A percentile compares a stretch with the other conserved stretches of the same genome.
These are phyloP conservation scores for Mantis religiosa DNA, from an alignment of 2,888 invertebrate species.

Conservation along the genomic window DNA sequence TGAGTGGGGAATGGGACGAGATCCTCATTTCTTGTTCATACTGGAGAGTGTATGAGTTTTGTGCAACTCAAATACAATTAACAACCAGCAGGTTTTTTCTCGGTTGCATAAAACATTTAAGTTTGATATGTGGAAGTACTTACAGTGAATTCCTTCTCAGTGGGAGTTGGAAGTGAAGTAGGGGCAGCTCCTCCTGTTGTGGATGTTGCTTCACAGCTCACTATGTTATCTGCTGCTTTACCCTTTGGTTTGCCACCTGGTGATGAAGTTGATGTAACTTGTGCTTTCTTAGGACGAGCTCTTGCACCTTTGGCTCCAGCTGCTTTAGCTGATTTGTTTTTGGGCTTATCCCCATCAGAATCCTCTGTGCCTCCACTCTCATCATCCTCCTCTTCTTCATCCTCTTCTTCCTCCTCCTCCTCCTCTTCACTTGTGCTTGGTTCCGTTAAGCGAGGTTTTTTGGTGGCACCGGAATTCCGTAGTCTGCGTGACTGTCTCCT, in stretches of 20 bases:
- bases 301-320: not conserved
- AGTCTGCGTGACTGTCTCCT: conserved; percentile 21
- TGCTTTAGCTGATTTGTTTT: conserved; percentile 31
- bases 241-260: conserved; percentile 4
- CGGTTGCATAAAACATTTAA: no score
- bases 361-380: conserved; percentile 29
- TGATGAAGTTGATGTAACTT: conserved; percentile 6
- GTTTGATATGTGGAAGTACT: not conserved
- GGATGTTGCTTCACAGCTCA: conserved; percentile 24
- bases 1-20: no score
- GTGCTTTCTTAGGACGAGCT: conserved; percentile 8
- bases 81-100: no score
- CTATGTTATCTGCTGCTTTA: conserved; percentile 9
- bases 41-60: no score
- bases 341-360: conserved; percentile 7
- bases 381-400: conserved; percentile 30
- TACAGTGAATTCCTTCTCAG: conserved; percentile 34
- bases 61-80: no score
- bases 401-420: conserved; percentile 30
- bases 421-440: conserved; percentile 30
- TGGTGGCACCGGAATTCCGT: conserved; percentile 15
- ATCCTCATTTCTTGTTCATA: no score
- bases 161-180: conserved; percentile 7
- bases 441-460: conserved; percentile 27
- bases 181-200: conserved; percentile 15